Evolutionary conservation across 2,888 invertebrate species (phyloP), one percentile per base, ranked within the genome.

Genomic region (Uropetala carovei): DNA sequence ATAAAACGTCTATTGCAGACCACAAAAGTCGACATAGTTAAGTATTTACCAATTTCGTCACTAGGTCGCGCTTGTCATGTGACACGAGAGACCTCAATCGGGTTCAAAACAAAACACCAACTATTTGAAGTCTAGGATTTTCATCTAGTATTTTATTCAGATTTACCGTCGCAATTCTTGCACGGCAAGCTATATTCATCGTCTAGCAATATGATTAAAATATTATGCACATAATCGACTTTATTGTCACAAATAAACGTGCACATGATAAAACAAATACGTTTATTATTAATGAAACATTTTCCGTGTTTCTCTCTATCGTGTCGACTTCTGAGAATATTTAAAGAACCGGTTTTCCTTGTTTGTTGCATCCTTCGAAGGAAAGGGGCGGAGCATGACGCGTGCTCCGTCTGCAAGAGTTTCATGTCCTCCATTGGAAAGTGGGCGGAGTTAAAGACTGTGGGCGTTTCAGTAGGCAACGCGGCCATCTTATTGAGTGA

Each of bases 401-500:
- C 58, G 89, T 64, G 60, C 89, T 64, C 22, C 64, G 60, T 43
- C 89, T 64, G 64, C 27, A 89, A 89, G 89, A 68, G 89, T 89
- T 89, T 89, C 89, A 68, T 89, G 89, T 89, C 60, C 89, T 89
- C 89, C 89, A 89, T 89, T 89, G 89, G 89, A 68, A 89, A 89
- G 89, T 89, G 89, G 89, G 89, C 89, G 89, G 89, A 89, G 89
- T 89, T 89, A 43, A 89, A 89, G 60, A 43, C 64, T 89, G 89
- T 89, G 89, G 89, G 89, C 89, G 89, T 89, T 89, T 89, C 64
- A 60, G 89, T 89, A 43, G 43, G 43, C 64, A 89, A 60, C 89
- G 89, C 89, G 89, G 89, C 89, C 89, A 89, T 89, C 89, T 89
- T 89, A 89, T 64, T n/a, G 89, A 89, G 89, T 89, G 89, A 89